Conservation (phyloP, 92 coral and sea anemone genomes). For the Siderastrea siderea region DNA sequence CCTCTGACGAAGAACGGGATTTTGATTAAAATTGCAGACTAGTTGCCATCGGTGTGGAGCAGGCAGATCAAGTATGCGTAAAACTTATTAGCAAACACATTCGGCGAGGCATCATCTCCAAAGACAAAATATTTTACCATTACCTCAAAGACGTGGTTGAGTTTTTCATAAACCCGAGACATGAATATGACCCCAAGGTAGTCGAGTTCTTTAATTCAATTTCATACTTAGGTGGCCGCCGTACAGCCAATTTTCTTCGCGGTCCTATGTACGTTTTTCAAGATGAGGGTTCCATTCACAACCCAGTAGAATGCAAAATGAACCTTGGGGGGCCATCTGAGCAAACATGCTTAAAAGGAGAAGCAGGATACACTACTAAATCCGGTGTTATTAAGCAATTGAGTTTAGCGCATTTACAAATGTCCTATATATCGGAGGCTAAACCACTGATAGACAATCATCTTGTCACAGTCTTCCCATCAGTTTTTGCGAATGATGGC, state of each 20-base stretch:
- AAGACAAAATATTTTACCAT: constrained; percentile 38
- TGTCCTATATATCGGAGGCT: constrained; percentile 30
- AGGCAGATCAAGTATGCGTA: constrained; percentile 55
- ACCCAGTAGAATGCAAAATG: constrained; percentile 46
- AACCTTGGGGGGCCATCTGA: constrained; percentile 66
- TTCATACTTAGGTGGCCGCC: constrained; percentile 51
- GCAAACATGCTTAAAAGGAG: constrained; percentile 47
- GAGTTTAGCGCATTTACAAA: constrained; percentile 37
- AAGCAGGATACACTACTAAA: constrained; percentile 56
- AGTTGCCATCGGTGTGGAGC: constrained; percentile 52
- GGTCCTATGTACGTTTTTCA: constrained; percentile 45
- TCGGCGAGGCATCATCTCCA: constrained; percentile 31
- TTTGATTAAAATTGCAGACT: constrained; percentile 58
- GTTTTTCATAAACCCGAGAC: constrained; percentile 45
- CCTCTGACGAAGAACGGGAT: neutral
- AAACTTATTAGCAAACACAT: constrained; percentile 42
- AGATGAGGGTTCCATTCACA: constrained; percentile 36
- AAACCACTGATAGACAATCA: constrained; percentile 43
- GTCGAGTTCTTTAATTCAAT: constrained; percentile 62
- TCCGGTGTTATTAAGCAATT: constrained; percentile 36
- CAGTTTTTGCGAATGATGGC: constrained; percentile 47
- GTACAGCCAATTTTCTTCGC: constrained; percentile 53
- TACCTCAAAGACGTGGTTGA: constrained; percentile 41
- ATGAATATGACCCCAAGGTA: constrained; percentile 51
- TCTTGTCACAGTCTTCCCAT: constrained; percentile 31